Percentiles rank a stretch among this genome's conserved stretches.
Conservation (phyloP, 2,888 invertebrate species). For the Sarcophaga caerulescens region DNA sequence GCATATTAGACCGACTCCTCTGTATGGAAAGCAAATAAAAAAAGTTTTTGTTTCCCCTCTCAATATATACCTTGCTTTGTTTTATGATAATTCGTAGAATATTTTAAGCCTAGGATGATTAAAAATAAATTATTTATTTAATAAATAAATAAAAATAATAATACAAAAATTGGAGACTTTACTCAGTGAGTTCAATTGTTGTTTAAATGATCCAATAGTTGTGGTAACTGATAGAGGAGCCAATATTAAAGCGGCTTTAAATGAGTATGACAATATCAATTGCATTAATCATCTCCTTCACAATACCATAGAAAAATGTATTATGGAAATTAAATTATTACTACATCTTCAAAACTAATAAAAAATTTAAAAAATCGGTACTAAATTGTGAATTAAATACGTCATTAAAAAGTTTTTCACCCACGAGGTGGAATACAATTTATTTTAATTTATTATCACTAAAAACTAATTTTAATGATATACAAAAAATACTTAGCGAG, state of each 20-base stretch:
- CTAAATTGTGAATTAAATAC: constrained; percentile 46
- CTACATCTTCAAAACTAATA: constrained; percentile 22
- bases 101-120: not conserved
- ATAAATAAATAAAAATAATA: constrained; percentile 23
- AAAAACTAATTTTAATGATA: constrained; percentile 43
- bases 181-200: constrained; percentile 37
- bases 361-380: constrained; percentile 7
- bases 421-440: constrained; percentile 46
- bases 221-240: constrained; percentile 52
- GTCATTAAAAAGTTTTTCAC: constrained; percentile 45
- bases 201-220: constrained; percentile 41
- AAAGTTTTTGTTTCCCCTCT: no score
- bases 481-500: constrained; percentile 34
- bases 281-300: constrained; percentile 27
- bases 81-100: no score
- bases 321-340: constrained; percentile 26
- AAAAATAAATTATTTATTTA: not conserved
- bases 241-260: constrained; percentile 43
- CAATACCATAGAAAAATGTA: constrained; percentile 45
- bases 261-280: constrained; percentile 35
- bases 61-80: no score
- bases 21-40: no score
- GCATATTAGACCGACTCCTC: no score
- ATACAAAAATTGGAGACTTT: constrained; percentile 26
- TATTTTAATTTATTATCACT: constrained; percentile 37